phyloP scores from a whole-genome alignment of 2,113 vertebrate species.

The Lophochroa leadbeateri region DNA sequence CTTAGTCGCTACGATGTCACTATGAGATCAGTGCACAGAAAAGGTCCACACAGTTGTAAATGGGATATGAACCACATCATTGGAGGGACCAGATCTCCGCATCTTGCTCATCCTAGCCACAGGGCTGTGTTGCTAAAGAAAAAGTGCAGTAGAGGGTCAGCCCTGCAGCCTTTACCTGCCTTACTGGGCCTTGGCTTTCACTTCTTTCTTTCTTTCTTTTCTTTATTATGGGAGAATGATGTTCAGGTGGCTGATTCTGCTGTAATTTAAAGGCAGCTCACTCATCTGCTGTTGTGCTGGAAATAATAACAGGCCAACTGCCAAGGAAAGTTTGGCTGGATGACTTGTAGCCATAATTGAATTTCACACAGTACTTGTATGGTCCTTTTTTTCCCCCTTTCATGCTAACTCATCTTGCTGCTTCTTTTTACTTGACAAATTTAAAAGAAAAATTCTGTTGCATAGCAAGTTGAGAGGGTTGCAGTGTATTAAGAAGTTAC shows the following conservation, averaged over 20 bases:
- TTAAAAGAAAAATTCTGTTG: neutral
- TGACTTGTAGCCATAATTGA: constrained; percentile 8
- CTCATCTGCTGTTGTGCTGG: constrained; percentile 31
- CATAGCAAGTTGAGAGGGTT: neutral
- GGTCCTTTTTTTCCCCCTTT: accelerated
- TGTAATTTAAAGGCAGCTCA: constrained; percentile 30
- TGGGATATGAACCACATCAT: no score
- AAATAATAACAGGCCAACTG: constrained; percentile 18
- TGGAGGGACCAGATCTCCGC: neutral
- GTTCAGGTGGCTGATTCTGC: constrained; percentile 49
- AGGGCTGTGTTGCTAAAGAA: neutral
- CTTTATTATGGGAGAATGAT: neutral
- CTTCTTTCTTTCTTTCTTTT: neutral
- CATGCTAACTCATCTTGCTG: neutral
- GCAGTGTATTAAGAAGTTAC: neutral
- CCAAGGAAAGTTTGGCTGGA: constrained; percentile 29
- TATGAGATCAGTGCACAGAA: no score
- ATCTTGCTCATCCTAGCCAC: accelerated
- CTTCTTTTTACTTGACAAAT: neutral
- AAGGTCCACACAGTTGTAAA: no score
- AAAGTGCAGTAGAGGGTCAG: neutral
- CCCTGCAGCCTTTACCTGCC: neutral
- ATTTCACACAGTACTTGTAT: neutral
- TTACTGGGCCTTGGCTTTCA: neutral
- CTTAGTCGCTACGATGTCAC: no score